A percentile compares a stretch with the other conserved stretches of the same genome.
phyloP scores from a whole-genome alignment of 1,140 invertebrate species.

The Probaryconus sp. region DNA sequence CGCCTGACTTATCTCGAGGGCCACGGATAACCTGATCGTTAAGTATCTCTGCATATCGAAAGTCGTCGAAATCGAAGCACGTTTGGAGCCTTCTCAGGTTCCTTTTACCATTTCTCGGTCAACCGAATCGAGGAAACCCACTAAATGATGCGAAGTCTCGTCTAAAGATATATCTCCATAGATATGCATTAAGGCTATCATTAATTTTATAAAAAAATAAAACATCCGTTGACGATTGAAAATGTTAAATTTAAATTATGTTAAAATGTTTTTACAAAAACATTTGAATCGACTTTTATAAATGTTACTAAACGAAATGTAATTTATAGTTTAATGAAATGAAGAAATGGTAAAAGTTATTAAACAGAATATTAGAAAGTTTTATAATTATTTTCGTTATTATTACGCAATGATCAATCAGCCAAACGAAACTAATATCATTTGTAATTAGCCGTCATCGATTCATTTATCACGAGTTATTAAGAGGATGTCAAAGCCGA shows the following conservation, averaged over 20 bases:
- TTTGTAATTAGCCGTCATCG: slow-evolving; percentile 12
- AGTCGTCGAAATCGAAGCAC: slow-evolving; percentile 12
- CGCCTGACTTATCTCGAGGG: slow-evolving; percentile 70
- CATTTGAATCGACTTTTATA: no score
- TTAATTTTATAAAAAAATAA: slow-evolving; percentile 24
- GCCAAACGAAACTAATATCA: no score
- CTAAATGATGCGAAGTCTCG: slow-evolving; percentile 12
- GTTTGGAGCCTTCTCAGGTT: slow-evolving; percentile 2
- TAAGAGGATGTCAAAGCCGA: no score
- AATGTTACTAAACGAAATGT: no score
- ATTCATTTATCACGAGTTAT: slow-evolving; percentile 20
- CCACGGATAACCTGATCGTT: slow-evolving; percentile 69
- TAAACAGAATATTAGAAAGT: no score
- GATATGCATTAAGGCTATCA: slow-evolving; percentile 23
- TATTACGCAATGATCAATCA: no score
- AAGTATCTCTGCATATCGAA: slow-evolving; percentile 44
- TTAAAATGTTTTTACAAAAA: no score
- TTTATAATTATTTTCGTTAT: no score
- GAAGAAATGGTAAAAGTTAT: no score
- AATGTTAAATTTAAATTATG: no score
- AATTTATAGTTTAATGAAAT: no score
- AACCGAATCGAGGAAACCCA: slow-evolving; percentile 17
- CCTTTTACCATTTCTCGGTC: slow-evolving; percentile 24
- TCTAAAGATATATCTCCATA: slow-evolving; percentile 22
- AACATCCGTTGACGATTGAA: slow-evolving; percentile 3